A percentile compares a stretch with the other conserved stretches of the same genome.
Conservation (phyloP, 1,140 invertebrate genomes). For the Drosophila asahinai region DNA sequence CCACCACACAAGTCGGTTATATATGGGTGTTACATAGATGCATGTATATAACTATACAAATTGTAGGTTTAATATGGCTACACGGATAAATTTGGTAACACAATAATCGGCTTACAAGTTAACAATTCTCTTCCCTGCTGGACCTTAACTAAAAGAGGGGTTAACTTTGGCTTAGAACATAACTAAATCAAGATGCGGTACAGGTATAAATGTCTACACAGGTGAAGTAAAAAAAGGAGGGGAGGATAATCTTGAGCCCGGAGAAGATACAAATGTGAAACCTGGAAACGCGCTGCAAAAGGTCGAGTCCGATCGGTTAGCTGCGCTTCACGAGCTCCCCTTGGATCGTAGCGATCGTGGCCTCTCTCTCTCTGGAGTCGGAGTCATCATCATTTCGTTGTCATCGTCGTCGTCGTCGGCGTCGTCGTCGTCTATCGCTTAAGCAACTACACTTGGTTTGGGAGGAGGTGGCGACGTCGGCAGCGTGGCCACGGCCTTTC, state of each 20-base stretch:
- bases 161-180: conserved; percentile 11
- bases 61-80: conserved; percentile 26
- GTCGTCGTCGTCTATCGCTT: conserved; percentile 21
- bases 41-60: background rate
- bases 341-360: background rate
- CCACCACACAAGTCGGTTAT: conserved; percentile 12
- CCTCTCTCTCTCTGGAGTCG: background rate
- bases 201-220: background rate
- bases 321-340: background rate
- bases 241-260: background rate
- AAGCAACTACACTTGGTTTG: conserved; percentile 37
- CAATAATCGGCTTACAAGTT: conserved; percentile 26
- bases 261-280: conserved; percentile 1
- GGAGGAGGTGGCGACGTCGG: background rate
- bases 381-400: conserved; percentile 1
- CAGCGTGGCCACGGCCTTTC: conserved; percentile 2
- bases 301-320: background rate
- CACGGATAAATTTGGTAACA: conserved; percentile 26
- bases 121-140: background rate
- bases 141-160: background rate
- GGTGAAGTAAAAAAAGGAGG: background rate
- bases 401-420: conserved; percentile 6
- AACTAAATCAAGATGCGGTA: conserved; percentile 5
- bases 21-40: background rate
- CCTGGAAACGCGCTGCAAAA: background rate